A percentile compares a stretch with the other conserved stretches of the same genome.
These are phyloP conservation scores for Lottia scabra DNA, from an alignment of 2,888 invertebrate genomes.

Conservation along the genomic window DNA sequence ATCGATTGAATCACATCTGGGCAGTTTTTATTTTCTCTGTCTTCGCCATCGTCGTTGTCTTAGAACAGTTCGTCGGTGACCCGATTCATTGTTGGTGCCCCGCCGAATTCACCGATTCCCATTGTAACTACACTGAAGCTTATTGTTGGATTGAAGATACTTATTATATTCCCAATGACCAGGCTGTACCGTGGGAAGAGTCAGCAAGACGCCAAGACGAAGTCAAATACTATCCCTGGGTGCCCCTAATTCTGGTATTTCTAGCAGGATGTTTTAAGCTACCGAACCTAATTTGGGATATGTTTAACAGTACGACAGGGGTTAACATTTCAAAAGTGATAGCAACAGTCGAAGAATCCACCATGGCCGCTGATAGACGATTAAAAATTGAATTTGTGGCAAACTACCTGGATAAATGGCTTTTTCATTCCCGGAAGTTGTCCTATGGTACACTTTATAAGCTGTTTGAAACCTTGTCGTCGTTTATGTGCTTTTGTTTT, in stretches of 20 bases:
- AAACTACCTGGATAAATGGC: constrained; percentile 24
- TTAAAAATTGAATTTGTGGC: constrained; percentile 22
- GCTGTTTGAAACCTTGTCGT: constrained; percentile 6
- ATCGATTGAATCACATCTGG: constrained; percentile 29
- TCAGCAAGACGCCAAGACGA: constrained; percentile 25
- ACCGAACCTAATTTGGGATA: constrained; percentile 39
- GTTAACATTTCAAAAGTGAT: constrained; percentile 36
- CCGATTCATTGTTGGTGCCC: constrained; percentile 60
- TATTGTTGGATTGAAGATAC: constrained; percentile 33
- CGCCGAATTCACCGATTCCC: constrained; percentile 47
- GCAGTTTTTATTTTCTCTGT: constrained; percentile 19
- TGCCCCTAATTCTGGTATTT: constrained; percentile 44
- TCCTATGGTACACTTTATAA: not conserved
- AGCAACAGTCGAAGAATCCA: constrained; percentile 28
- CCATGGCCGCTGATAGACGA: constrained; percentile 14
- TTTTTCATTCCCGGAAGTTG: constrained; percentile 8
- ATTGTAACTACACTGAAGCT: constrained; percentile 38
- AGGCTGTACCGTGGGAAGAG: constrained; percentile 24
- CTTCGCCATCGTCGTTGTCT: constrained; percentile 20
- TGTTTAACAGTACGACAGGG: constrained; percentile 31
- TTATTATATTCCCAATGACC: constrained; percentile 29
- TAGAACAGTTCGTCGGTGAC: constrained; percentile 47
- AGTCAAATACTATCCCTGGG: constrained; percentile 46
- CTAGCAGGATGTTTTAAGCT: constrained; percentile 40
- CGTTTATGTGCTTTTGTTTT: constrained; percentile 19